A percentile compares a stretch with the other conserved stretches of the same genome.
phyloP scores from a whole-genome alignment of 2,797 vertebrate genomes.

The Rhabdomys pumilio region DNA sequence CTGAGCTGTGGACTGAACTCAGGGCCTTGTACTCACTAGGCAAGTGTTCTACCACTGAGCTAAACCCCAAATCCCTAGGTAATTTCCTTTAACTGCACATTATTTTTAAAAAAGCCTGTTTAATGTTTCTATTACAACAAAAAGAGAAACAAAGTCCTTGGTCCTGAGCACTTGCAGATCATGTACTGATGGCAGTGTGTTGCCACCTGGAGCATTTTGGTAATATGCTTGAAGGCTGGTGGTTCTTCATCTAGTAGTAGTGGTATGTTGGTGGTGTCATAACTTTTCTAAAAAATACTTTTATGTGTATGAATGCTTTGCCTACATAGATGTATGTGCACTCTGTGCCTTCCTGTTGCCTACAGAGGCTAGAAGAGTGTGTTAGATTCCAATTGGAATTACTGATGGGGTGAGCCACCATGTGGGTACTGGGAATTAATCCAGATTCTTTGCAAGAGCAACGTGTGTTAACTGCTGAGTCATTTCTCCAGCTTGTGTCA shows the following conservation, averaged over 20 bases:
- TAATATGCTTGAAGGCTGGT: neutral
- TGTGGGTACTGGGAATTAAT: neutral
- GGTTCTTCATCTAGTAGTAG: fast-evolving
- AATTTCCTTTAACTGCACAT: neutral
- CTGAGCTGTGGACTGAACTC: neutral
- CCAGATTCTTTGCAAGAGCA: neutral
- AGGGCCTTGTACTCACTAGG: neutral
- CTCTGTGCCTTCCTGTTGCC: neutral
- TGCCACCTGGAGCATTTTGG: neutral
- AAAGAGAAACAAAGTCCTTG: neutral
- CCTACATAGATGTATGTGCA: neutral
- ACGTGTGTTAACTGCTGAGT: neutral
- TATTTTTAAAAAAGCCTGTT: neutral
- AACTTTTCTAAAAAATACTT: neutral
- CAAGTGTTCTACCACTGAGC: neutral
- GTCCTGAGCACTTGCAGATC: neutral
- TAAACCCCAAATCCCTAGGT: neutral
- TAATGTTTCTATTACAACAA: constrained; percentile 52
- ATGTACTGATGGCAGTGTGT: neutral
- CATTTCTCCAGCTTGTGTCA: neutral
- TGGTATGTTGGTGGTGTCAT: neutral
- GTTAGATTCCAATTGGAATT: neutral
- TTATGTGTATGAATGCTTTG: neutral
- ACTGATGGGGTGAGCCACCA: neutral
- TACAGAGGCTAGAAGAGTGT: neutral